These are phyloP conservation scores for Temnothorax ravouxi DNA, from an alignment of 2,888 invertebrate species.

Conservation along the genomic window DNA sequence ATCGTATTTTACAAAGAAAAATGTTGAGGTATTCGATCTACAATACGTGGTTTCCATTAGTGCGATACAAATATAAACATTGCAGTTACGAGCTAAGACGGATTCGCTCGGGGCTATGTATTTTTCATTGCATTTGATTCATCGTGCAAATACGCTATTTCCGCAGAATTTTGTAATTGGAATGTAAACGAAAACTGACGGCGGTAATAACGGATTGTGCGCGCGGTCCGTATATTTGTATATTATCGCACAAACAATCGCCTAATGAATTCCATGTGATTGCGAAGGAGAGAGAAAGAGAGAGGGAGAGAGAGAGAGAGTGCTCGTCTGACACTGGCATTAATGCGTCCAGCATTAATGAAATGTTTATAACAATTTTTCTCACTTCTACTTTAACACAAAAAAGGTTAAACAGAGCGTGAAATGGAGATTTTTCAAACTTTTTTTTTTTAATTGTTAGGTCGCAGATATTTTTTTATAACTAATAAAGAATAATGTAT, in stretches of 20 bases:
- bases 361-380: neutral
- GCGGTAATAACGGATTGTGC: neutral
- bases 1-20: neutral
- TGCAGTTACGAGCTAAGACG: slow-evolving; percentile 7
- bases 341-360: neutral
- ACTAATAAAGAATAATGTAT: neutral
- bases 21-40: neutral
- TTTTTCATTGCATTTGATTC: slow-evolving; percentile 34
- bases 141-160: slow-evolving; percentile 9
- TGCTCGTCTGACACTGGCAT: neutral
- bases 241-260: slow-evolving; percentile 5
- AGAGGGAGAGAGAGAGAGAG: neutral
- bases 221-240: neutral
- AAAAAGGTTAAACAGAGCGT: neutral
- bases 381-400: neutral
- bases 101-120: slow-evolving; percentile 41
- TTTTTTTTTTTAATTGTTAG: neutral
- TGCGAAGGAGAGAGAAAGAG: neutral
- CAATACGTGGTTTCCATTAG: slow-evolving; percentile 9
- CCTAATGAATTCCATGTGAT: slow-evolving; percentile 36
- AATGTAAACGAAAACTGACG: slow-evolving; percentile 20
- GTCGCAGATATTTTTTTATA: neutral
- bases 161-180: slow-evolving; percentile 44
- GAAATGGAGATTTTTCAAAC: too few relatives aligned
- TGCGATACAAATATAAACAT: slow-evolving; percentile 18